phyloP scores from a whole-genome alignment of 2,888 invertebrate genomes.

The Xestia ashworthii region DNA sequence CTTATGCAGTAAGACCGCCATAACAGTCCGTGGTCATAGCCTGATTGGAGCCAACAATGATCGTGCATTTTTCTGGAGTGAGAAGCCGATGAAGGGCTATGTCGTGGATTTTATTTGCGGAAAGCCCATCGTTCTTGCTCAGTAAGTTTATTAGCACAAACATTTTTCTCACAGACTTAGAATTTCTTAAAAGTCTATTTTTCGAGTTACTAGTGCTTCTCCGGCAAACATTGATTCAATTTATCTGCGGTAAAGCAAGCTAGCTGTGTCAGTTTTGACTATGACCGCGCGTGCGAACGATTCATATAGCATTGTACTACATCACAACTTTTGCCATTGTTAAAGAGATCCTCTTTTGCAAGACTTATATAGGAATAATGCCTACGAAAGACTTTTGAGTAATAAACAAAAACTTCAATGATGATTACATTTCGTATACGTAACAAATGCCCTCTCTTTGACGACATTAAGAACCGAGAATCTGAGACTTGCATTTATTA shows the following conservation, averaged over 20 bases:
- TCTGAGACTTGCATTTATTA: background rate
- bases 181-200: background rate
- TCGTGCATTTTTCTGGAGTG: too few species aligned
- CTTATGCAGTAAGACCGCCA: conserved; percentile 91
- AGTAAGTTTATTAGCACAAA: conserved; percentile 83
- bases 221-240: background rate
- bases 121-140: conserved; percentile 92
- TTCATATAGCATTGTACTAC: background rate
- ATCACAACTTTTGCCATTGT: too few species aligned
- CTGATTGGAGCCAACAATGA: conserved; percentile 87
- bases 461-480: background rate
- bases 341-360: too few species aligned
- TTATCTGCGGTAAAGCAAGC: background rate
- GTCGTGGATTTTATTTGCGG: conserved; percentile 95
- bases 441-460: background rate
- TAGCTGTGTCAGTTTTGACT: background rate
- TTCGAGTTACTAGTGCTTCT: background rate
- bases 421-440: background rate
- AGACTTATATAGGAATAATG: too few species aligned
- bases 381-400: too few species aligned
- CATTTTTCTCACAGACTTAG: background rate
- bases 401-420: background rate
- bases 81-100: conserved; percentile 95
- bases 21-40: conserved; percentile 94
- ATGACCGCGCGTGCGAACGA: background rate